A percentile compares a stretch with the other conserved stretches of the same genome.
phyloP scores from a whole-genome alignment of 2,113 vertebrate genomes.

The Dipodomys stephensi region DNA sequence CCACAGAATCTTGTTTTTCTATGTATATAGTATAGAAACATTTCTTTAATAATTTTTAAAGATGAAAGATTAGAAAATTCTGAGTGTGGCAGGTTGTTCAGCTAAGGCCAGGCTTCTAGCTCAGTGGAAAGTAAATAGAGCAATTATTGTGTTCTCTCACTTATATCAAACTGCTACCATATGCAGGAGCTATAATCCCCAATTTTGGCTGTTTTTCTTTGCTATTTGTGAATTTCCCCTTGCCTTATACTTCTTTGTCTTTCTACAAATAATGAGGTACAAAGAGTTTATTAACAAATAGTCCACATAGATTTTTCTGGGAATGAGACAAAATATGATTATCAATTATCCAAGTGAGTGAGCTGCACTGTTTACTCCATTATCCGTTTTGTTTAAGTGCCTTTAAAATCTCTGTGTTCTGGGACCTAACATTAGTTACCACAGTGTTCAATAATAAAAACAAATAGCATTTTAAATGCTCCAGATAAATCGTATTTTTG shows the following conservation, averaged over 20 bases:
- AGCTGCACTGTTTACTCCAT: neutral
- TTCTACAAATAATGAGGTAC: neutral
- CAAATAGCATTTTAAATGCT: neutral
- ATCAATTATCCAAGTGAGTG: neutral
- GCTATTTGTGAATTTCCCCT: neutral
- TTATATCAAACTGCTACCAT: neutral
- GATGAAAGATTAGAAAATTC: too few species aligned
- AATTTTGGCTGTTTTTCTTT: neutral
- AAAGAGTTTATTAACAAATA: neutral
- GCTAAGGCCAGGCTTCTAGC: too few species aligned
- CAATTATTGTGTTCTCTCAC: neutral
- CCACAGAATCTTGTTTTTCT: too few species aligned
- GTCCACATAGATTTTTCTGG: neutral
- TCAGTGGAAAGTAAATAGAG: too few species aligned
- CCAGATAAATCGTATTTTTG: neutral
- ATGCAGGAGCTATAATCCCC: neutral
- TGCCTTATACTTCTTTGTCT: neutral
- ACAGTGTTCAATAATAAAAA: neutral
- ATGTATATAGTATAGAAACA: too few species aligned
- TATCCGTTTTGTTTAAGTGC: neutral
- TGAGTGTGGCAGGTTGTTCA: too few species aligned
- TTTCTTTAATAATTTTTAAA: too few species aligned
- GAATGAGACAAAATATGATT: neutral
- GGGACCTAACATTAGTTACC: neutral
- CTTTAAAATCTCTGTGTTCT: slow-evolving; percentile 1